Evolutionary conservation across 2,113 vertebrate genomes (phyloP).

Genomic region (Pimephales promelas): DNA sequence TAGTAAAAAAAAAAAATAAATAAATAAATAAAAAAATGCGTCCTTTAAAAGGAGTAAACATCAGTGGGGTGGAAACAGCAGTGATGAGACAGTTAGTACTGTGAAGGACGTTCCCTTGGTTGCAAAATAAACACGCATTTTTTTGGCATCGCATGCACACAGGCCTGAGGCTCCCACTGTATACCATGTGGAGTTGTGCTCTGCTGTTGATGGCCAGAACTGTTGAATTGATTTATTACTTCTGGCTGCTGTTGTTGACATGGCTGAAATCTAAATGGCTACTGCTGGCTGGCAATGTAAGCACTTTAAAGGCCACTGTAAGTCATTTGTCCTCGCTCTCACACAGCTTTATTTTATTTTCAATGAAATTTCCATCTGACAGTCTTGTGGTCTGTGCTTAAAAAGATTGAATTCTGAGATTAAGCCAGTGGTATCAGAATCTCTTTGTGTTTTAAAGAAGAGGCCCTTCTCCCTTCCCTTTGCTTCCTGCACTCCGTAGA

Average conservation of each 20-base stretch:
- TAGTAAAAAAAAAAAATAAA: neutral
- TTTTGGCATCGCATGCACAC: conserved; percentile 3
- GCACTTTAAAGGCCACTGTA: conserved; percentile 28
- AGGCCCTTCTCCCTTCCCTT: neutral
- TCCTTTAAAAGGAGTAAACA: neutral
- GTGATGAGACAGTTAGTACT: neutral
- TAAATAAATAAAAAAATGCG: too few species aligned
- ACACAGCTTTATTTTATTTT: conserved; percentile 12
- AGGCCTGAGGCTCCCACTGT: conserved; percentile 30
- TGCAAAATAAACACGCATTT: conserved; percentile 40
- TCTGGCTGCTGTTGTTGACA: conserved; percentile 42
- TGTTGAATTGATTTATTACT: conserved; percentile 47
- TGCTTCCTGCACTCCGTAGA: conserved; percentile 20
- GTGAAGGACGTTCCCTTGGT: conserved; percentile 34
- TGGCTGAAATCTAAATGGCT: conserved; percentile 45
- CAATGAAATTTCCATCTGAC: neutral
- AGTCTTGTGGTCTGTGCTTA: neutral
- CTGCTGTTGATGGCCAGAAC: conserved; percentile 33
- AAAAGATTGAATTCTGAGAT: conserved; percentile 19
- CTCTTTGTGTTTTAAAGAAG: neutral
- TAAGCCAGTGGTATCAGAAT: neutral
- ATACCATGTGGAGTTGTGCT: conserved; percentile 33
- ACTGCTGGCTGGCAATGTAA: conserved; percentile 16
- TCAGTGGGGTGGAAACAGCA: conserved; percentile 1
- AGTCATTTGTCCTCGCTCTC: conserved; percentile 7